Evolutionary conservation across 2,797 vertebrate genomes (phyloP).

Genomic region (Melanotaenia pygmaea): DNA sequence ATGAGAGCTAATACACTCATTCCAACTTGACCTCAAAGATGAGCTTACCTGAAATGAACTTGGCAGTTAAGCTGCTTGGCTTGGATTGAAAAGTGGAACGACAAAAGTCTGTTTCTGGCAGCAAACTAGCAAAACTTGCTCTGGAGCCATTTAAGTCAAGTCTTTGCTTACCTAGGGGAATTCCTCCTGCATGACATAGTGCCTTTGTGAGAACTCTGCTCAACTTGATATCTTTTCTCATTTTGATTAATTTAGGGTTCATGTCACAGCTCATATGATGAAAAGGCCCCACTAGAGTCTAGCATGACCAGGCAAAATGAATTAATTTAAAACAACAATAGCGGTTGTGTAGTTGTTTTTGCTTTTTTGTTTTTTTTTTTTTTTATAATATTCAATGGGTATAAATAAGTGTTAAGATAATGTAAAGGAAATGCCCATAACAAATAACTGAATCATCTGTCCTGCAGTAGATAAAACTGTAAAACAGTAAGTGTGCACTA

Average conservation of each 20-base stretch:
- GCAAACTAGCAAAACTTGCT: constrained; percentile 3
- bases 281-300: too few relatives aligned
- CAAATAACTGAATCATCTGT: background rate
- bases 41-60: constrained; percentile 15
- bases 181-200: background rate
- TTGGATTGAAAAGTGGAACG: constrained; percentile 11
- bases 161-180: constrained; percentile 10
- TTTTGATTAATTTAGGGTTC: background rate
- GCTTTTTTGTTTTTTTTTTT: too few relatives aligned
- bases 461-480: background rate
- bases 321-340: too few relatives aligned
- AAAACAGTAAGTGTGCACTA: background rate
- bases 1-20: constrained; percentile 16
- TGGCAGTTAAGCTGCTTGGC: constrained; percentile 18
- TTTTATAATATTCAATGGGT: too few relatives aligned
- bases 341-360: too few relatives aligned
- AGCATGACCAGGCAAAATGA: too few relatives aligned
- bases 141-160: constrained; percentile 27
- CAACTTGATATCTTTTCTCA: background rate
- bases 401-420: too few relatives aligned
- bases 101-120: constrained; percentile 37
- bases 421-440: too few relatives aligned
- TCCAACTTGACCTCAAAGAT: constrained; percentile 24
- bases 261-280: background rate
- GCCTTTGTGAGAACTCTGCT: background rate